A percentile compares a stretch with the other conserved stretches of the same genome.
Evolutionary conservation across 2,888 invertebrate species (phyloP).

Genomic region (Heliconius cydno): DNA sequence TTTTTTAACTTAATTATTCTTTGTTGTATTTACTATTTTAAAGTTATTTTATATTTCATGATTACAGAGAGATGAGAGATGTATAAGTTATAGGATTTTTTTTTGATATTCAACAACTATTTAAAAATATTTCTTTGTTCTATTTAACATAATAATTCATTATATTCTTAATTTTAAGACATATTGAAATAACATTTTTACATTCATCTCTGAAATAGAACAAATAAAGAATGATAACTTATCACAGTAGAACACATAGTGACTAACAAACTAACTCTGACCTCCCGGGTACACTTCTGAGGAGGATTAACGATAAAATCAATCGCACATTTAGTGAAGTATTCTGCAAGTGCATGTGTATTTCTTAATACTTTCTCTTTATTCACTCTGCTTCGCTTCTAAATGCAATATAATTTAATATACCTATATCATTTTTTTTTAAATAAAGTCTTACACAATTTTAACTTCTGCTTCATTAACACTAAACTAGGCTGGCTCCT

Average conservation of each 20-base stretch:
- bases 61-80: no score
- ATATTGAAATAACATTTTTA: not conserved
- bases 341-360: not conserved
- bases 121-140: no score
- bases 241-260: slow-evolving; percentile 47
- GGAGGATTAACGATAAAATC: slow-evolving; percentile 71
- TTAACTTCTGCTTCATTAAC: no score
- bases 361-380: not conserved
- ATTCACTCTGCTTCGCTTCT: not conserved
- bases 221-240: not conserved
- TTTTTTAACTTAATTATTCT: not conserved
- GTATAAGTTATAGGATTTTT: no score
- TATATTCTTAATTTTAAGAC: not conserved
- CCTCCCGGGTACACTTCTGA: slow-evolving; percentile 71
- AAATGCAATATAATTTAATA: not conserved
- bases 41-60: no score
- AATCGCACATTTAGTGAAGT: slow-evolving; percentile 45
- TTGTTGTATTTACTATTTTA: not conserved
- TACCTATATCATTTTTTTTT: not conserved
- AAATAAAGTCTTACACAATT: not conserved
- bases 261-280: slow-evolving; percentile 69
- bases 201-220: not conserved
- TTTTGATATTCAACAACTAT: no score
- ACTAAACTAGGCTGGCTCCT: no score
- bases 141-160: no score